These are phyloP conservation scores for Trematomus bernacchii DNA, from an alignment of 2,797 vertebrate genomes.

Conservation along the genomic window DNA sequence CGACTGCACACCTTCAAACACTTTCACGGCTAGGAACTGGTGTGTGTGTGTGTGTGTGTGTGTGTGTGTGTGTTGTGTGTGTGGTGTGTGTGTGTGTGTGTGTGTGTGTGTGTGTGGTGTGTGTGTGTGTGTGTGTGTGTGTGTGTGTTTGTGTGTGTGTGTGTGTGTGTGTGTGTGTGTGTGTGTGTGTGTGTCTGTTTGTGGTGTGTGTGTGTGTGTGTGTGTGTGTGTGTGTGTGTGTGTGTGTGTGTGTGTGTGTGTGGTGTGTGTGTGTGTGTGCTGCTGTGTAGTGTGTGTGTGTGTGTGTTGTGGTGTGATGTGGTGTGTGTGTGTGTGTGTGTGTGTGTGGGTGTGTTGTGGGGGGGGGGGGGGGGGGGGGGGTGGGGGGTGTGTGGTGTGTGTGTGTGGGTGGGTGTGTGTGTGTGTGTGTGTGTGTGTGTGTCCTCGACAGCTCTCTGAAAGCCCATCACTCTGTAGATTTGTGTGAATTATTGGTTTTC, in stretches of 20 bases:
- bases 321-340: slow-evolving; percentile 10
- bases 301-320: neutral
- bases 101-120: too few relatives aligned
- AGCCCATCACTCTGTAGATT: slow-evolving; percentile 58
- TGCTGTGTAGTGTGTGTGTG: slow-evolving; percentile 8
- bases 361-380: too few relatives aligned
- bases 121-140: too few relatives aligned
- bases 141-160: too few relatives aligned
- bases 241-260: slow-evolving; percentile 21
- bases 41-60: slow-evolving; percentile 12
- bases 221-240: too few relatives aligned
- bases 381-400: too few relatives aligned
- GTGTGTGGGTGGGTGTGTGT: too few relatives aligned
- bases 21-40: slow-evolving; percentile 49
- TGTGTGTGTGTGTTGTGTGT: slow-evolving; percentile 5
- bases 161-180: too few relatives aligned
- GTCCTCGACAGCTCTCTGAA: slow-evolving; percentile 59
- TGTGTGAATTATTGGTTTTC: slow-evolving; percentile 66
- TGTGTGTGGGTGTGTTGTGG: slow-evolving; percentile 8
- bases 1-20: slow-evolving; percentile 69
- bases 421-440: too few relatives aligned
- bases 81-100: too few relatives aligned
- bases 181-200: too few relatives aligned
- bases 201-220: too few relatives aligned
- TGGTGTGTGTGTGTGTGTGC: slow-evolving; percentile 7